Evolutionary conservation across 2,797 vertebrate species (phyloP).

Genomic region (Chaenodraco wilsoni): DNA sequence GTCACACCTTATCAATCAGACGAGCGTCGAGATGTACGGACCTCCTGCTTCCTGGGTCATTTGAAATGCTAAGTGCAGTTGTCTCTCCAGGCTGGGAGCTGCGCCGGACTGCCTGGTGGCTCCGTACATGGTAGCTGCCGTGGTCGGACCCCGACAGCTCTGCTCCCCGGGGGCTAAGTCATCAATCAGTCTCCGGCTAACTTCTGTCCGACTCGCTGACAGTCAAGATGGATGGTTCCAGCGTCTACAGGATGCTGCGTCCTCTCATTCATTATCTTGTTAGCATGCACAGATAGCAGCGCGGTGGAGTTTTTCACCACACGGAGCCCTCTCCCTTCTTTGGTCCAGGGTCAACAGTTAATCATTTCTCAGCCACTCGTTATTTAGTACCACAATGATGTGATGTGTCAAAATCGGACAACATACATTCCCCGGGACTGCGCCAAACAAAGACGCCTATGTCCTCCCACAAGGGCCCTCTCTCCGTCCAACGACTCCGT

Average conservation of each 20-base stretch:
- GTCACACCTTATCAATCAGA: conserved; percentile 81
- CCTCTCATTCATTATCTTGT: conserved; percentile 71
- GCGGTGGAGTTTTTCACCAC: conserved; percentile 46
- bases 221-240: conserved; percentile 79
- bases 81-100: conserved; percentile 42
- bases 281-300: conserved; percentile 67
- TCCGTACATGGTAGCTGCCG: conserved; percentile 61
- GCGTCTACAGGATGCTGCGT: conserved; percentile 70
- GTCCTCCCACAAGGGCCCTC: conserved; percentile 77
- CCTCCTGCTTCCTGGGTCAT: conserved; percentile 69
- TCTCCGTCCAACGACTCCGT: conserved; percentile 66
- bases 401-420: conserved; percentile 77
- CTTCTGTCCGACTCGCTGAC: conserved; percentile 82
- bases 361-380: conserved; percentile 69
- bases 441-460: conserved; percentile 77
- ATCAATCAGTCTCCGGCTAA: conserved; percentile 85
- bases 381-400: conserved; percentile 70
- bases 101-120: conserved; percentile 51
- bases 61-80: conserved; percentile 80
- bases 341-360: conserved; percentile 63
- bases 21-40: conserved; percentile 65
- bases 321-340: conserved; percentile 20
- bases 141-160: conserved; percentile 56
- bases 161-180: conserved; percentile 62
- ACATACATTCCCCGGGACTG: conserved; percentile 77